Conservation (phyloP, 1,140 invertebrate species). For the Magallana ariakensis region DNA sequence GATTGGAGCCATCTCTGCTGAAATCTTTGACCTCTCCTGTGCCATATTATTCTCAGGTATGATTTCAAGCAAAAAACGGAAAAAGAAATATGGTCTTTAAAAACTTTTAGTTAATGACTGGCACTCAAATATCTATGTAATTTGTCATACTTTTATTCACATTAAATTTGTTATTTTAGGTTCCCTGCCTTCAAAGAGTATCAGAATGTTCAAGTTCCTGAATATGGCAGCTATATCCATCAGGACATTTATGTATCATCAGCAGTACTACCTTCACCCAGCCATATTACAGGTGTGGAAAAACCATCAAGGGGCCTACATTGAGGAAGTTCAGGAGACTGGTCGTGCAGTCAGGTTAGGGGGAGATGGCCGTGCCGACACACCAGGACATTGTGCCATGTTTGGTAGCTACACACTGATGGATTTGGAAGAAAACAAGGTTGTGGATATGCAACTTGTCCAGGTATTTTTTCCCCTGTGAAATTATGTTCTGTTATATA, state of each 20-base stretch:
- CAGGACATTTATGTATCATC: neutral
- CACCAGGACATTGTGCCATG: constrained; percentile 56
- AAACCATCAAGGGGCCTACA: constrained; percentile 32
- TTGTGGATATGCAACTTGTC: constrained; percentile 57
- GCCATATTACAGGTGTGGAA: neutral
- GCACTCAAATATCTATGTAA: too few species aligned
- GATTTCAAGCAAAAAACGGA: too few species aligned
- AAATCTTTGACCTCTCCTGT: constrained; percentile 18
- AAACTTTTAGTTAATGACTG: too few species aligned
- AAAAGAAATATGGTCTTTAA: too few species aligned
- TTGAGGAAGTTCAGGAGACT: neutral
- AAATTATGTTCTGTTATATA: too few species aligned
- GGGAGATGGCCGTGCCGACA: constrained; percentile 58
- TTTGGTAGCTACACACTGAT: constrained; percentile 51
- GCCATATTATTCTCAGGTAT: constrained; percentile 37
- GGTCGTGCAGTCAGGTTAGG: constrained; percentile 40
- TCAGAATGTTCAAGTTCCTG: neutral
- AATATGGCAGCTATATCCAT: neutral
- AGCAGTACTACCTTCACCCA: constrained; percentile 1
- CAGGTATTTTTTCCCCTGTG: constrained; percentile 40
- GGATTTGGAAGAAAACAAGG: constrained; percentile 42
- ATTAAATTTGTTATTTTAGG: neutral
- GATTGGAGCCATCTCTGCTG: constrained; percentile 11
- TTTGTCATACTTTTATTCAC: too few species aligned
- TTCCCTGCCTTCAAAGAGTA: neutral